A percentile compares a stretch with the other conserved stretches of the same genome.
Conservation (phyloP, 2,797 vertebrate species). For the Lepus townsendii region DNA sequence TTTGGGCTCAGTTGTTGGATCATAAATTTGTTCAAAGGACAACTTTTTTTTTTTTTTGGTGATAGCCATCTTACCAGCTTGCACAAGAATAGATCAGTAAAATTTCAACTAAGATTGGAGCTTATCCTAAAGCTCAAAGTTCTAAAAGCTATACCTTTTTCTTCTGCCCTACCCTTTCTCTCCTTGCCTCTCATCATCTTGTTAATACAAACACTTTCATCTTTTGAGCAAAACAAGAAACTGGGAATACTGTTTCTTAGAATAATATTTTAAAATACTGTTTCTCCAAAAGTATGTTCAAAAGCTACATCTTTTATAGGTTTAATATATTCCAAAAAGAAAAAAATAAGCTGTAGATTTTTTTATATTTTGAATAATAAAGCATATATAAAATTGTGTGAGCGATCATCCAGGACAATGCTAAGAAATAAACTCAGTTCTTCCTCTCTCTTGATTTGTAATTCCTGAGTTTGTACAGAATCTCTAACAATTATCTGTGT, state of each 20-base stretch:
- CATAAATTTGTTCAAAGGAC: constrained; percentile 66
- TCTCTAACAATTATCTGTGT: neutral
- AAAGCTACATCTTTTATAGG: neutral
- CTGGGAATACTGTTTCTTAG: neutral
- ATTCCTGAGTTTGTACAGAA: constrained; percentile 68
- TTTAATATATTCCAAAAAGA: neutral
- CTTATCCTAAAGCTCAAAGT: constrained; percentile 53
- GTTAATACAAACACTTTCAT: constrained; percentile 56
- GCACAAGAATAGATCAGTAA: constrained; percentile 39
- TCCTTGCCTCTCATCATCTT: constrained; percentile 59
- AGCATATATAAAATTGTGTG: neutral
- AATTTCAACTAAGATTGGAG: constrained; percentile 23
- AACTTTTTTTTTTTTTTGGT: neutral
- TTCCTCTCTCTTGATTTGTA: neutral
- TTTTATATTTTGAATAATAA: constrained; percentile 34
- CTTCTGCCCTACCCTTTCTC: neutral
- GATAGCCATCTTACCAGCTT: neutral
- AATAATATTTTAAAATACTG: constrained; percentile 32
- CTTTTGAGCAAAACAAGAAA: constrained; percentile 62
- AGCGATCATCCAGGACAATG: neutral
- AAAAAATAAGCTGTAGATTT: constrained; percentile 15
- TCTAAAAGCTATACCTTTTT: neutral
- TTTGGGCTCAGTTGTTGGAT: constrained; percentile 54
- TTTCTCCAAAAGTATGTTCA: constrained; percentile 33
- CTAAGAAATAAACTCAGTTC: neutral